Base-by-base conservation (phyloP, 2,888 invertebrate genomes). In the Cantharis lateralis region DNA sequence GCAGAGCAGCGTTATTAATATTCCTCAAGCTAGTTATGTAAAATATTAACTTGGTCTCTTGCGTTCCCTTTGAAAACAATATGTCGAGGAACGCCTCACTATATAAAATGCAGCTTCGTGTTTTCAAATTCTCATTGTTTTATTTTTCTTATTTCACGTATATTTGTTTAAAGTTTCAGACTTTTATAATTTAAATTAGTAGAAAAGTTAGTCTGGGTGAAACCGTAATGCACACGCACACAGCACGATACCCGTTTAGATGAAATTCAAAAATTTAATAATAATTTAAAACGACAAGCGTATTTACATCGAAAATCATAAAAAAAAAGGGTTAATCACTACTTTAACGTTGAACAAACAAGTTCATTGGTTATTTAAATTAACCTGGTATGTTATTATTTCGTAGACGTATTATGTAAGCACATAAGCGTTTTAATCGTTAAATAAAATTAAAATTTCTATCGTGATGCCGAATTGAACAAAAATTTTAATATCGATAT, bases 1-100 rank as follows among this genome's bases (percentile, higher is more conserved):
- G 75, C 78, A 79, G 78, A 72, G 77, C 74, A 71, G 75, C 78
- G 76, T 78, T 79, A 81, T 82, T 82, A 81, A 82, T 82, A 81
- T 82, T 81, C 81, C 79, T 80, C 78, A 78, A 82, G 82, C 80
- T 81, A 79, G 81, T 82, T 82, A 81, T 80, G 81, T 83, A 80
- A 81, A 82, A 80, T 83, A 83, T 82, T 82, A 82, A 82, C 81
- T 82, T 77, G 70, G 78, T 79, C 81, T 80, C 79, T 73, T 70
- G 75, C 76, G 74, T 78, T 80, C 79, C 76, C 81, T 80, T 78
- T 82, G 80, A 82, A 73, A 82, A 82, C 82, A 83, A 82, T 82
- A 82, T 81, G 82, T 80, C 80, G 78, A 78, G 78, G 81, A 81
- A 79, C 80, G 81, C 79, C 81, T 81, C 48, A n/a, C 48, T 80